Conservation (phyloP, 2,888 invertebrate species). For the Heliconius ismenius region DNA sequence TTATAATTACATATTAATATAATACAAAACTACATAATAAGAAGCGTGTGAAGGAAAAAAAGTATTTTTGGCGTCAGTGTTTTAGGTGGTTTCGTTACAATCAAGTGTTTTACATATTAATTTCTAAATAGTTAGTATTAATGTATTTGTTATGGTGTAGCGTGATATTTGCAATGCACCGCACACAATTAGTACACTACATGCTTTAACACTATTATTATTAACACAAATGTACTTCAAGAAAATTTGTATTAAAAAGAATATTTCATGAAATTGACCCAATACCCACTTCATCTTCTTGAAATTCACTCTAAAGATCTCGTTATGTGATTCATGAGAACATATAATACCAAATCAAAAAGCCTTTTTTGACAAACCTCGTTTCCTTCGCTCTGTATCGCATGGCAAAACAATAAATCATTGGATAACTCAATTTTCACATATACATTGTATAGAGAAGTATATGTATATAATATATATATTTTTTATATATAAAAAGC, state of each 20-base stretch:
- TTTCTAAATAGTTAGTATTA: constrained; percentile 3
- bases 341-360: constrained; percentile 45
- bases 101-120: constrained; percentile 6
- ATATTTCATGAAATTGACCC: not conserved
- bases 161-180: constrained; percentile 38
- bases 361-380: constrained; percentile 76
- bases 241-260: constrained; percentile 45
- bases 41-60: constrained; percentile 24
- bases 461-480: constrained; percentile 46
- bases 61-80: constrained; percentile 13
- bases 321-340: constrained; percentile 44
- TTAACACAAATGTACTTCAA: constrained; percentile 55
- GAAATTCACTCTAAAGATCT: constrained; percentile 53
- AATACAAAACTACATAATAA: constrained; percentile 14
- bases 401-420: constrained; percentile 77
- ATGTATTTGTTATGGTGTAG: constrained; percentile 32
- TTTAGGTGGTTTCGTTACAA: constrained; percentile 4
- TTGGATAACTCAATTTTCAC: constrained; percentile 45
- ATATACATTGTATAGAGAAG: constrained; percentile 37
- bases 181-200: constrained; percentile 53
- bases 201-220: constrained; percentile 56
- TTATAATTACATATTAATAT: constrained; percentile 10
- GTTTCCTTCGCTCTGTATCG: constrained; percentile 77
- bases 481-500: constrained; percentile 53
- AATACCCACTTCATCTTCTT: constrained; percentile 47